These are phyloP conservation scores for Orussus abietinus DNA, from an alignment of 1,140 invertebrate species.

Conservation along the genomic window DNA sequence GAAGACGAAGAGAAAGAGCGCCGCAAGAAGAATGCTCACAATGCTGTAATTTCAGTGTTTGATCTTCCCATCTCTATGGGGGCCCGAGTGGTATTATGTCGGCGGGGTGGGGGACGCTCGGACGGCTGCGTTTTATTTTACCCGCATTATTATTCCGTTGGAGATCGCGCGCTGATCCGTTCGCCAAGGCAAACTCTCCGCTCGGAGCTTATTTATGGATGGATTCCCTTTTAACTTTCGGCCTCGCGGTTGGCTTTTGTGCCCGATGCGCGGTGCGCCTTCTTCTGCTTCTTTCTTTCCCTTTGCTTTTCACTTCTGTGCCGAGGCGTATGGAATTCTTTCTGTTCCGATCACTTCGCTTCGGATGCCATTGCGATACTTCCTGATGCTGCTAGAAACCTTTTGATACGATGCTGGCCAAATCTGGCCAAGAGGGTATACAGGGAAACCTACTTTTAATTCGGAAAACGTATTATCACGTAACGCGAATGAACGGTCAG, in stretches of 20 bases:
- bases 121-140: conserved; percentile 39
- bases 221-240: conserved; percentile 45
- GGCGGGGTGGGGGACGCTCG: conserved; percentile 24
- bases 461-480: too few relatives aligned
- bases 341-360: conserved; percentile 1
- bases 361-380: too few relatives aligned
- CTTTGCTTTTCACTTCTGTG: too few relatives aligned
- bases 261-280: too few relatives aligned
- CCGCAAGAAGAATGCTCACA: conserved; percentile 44
- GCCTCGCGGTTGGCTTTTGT: too few relatives aligned
- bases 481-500: too few relatives aligned
- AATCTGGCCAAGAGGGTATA: too few relatives aligned
- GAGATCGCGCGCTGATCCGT: conserved; percentile 34
- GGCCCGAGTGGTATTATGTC: conserved; percentile 36
- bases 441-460: too few relatives aligned
- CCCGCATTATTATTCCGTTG: conserved; percentile 52
- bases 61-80: conserved; percentile 46
- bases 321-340: too few relatives aligned
- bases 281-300: conserved; percentile 10
- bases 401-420: too few relatives aligned
- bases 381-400: too few relatives aligned
- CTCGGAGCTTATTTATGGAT: conserved; percentile 45
- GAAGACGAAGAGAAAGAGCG: conserved; percentile 16
- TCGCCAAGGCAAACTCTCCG: conserved; percentile 27
- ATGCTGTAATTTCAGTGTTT: conserved; percentile 51